Evolutionary conservation across 2,888 invertebrate species (phyloP), one percentile per base, ranked within the genome.

Genomic region (Andricus curvator): DNA sequence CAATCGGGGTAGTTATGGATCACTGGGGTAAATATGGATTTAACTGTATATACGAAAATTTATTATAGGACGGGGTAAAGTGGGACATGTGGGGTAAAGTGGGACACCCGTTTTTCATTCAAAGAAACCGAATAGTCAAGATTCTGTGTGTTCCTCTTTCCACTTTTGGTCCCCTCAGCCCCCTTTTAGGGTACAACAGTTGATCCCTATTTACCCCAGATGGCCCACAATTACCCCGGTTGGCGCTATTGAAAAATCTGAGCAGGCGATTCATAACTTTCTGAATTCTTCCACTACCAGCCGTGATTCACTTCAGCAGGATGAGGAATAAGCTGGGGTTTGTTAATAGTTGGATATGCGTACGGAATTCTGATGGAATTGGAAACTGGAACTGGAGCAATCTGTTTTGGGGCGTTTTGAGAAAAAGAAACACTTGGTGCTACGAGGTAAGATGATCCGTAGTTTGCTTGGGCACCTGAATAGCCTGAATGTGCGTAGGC

Each of bases 311-410:
- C 0, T 17, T 29, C 25, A 11, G 13, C 13, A 9, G 44, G 48
- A 48, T 70, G 29, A n/a, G 56, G 33, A 56, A 74, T 11, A 1
- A 33, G 74, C 9, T 74, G 74, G 15, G 74, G 74, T 13, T 5
- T 29, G n/a, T 74, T 29, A 56, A 74, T 56, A 33, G n/a, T 13
- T n/a, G 74, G 74, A 56, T n/a, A 56, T 9, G 33, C 4, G 20
- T 74, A 74, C 17, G 74, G 74, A 48, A 74, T 74, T 74, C 56
- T 48, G 29, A 74, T 13, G n/a, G 33, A 13, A 20, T 56, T 74
- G 11, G 74, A 56, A n/a, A 74, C 33, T 20, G 33, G 74, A 11
- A 5, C 51, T n/a, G 74, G 74, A 17, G 51, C n/a, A 74, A 74
- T 74, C 56, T 33, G 51, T 33, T 74, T 51, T 0, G 74, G 33